Evolutionary conservation across 2,797 vertebrate genomes (phyloP).

Genomic region (Betta splendens): DNA sequence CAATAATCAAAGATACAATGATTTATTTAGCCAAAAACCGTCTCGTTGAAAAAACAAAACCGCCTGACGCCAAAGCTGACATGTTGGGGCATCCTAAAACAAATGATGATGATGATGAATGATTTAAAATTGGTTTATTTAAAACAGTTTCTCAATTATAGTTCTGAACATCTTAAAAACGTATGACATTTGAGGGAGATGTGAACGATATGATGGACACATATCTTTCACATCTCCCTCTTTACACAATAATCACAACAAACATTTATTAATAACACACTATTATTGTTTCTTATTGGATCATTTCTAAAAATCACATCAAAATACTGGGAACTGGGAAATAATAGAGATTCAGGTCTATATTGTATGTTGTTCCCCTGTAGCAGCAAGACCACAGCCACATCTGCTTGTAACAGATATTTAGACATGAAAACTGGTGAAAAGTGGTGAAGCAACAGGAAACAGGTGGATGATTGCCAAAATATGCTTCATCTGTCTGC

Average conservation of each 20-base stretch:
- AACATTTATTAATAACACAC: too few species aligned
- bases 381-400: constrained; percentile 22
- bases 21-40: too few species aligned
- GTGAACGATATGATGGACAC: constrained; percentile 15
- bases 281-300: constrained; percentile 20
- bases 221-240: background rate
- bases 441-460: constrained; percentile 53
- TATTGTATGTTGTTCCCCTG: constrained; percentile 9
- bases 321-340: background rate
- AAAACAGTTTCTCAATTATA: constrained; percentile 26
- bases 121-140: constrained; percentile 59
- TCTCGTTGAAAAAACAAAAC: too few species aligned
- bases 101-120: background rate
- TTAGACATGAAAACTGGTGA: constrained; percentile 14
- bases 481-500: constrained; percentile 7
- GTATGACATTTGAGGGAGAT: too few species aligned
- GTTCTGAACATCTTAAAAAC: constrained; percentile 14
- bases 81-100: too few species aligned
- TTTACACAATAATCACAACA: constrained; percentile 35
- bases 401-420: constrained; percentile 20
- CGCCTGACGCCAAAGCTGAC: too few species aligned
- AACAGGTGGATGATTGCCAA: constrained; percentile 56
- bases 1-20: too few species aligned
- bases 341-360: background rate
- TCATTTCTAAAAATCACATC: constrained; percentile 21